These are phyloP conservation scores for Fulmarus glacialis DNA, from an alignment of 2,113 vertebrate genomes.

Conservation along the genomic window DNA sequence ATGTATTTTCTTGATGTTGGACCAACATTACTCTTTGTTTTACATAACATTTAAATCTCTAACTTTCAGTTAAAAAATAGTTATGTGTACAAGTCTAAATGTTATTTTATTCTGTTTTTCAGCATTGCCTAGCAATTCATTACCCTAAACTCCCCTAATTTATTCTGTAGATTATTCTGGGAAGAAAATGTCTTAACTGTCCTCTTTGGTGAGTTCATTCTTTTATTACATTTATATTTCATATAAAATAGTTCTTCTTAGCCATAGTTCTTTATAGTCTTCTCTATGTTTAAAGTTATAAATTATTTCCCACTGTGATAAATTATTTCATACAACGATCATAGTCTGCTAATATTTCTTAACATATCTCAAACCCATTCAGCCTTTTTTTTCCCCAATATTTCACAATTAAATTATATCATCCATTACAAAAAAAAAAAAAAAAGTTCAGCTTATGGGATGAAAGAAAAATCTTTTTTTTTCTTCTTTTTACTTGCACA, in stretches of 20 bases:
- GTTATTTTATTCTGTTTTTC: neutral
- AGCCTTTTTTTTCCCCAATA: neutral
- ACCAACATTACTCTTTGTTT: neutral
- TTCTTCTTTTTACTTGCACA: neutral
- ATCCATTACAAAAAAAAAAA: neutral
- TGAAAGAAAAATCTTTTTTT: neutral
- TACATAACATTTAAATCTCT: neutral
- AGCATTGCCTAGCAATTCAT: neutral
- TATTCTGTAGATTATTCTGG: neutral
- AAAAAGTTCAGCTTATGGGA: neutral
- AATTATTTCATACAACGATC: neutral
- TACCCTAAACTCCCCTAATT: neutral
- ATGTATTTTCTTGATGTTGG: neutral
- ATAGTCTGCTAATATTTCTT: neutral
- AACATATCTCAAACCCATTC: neutral
- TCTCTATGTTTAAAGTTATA: neutral
- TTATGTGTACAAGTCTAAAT: neutral
- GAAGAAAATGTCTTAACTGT: neutral
- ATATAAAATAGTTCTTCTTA: neutral
- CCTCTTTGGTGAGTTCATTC: neutral
- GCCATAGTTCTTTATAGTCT: neutral
- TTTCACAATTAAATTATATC: neutral
- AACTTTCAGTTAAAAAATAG: neutral
- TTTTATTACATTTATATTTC: neutral
- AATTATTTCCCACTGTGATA: neutral